A percentile compares a stretch with the other conserved stretches of the same genome.
These are phyloP conservation scores for Melozone crissalis DNA, from an alignment of 2,113 vertebrate genomes.

Conservation along the genomic window DNA sequence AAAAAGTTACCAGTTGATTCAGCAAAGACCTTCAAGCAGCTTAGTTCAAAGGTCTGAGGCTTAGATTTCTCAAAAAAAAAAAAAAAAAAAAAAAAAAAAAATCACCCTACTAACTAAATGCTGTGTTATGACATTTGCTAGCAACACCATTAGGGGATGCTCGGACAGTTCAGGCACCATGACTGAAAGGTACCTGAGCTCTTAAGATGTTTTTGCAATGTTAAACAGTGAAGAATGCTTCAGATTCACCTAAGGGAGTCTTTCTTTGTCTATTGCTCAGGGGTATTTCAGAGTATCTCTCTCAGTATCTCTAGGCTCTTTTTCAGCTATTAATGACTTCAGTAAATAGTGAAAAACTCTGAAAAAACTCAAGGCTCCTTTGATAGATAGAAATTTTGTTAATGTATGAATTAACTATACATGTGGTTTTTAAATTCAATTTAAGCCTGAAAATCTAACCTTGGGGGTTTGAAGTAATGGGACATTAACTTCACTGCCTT, in stretches of 20 bases:
- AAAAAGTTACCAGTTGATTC: not conserved
- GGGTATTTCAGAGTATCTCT: not conserved
- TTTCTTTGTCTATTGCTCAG: not conserved
- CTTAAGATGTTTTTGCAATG: not conserved
- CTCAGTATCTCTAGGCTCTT: not conserved
- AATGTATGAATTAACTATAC: constrained; percentile 66
- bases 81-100: not conserved
- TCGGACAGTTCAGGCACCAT: not conserved
- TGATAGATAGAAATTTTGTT: constrained; percentile 62
- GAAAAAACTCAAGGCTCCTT: constrained; percentile 37
- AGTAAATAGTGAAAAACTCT: constrained; percentile 33
- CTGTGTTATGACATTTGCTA: not conserved
- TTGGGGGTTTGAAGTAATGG: constrained; percentile 71
- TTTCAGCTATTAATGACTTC: constrained; percentile 20
- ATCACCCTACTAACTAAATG: not conserved
- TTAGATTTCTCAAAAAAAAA: not conserved
- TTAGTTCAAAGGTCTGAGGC: not conserved
- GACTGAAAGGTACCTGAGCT: not conserved
- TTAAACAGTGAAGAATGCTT: not conserved
- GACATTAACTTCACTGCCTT: constrained; percentile 67
- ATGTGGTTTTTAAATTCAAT: constrained; percentile 70
- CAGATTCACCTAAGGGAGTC: not conserved
- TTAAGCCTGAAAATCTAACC: constrained; percentile 64
- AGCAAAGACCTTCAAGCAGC: not conserved
- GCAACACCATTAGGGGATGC: not conserved